Conservation (phyloP, 2,888 invertebrate species). For the Cryptocheilus praepositus region DNA sequence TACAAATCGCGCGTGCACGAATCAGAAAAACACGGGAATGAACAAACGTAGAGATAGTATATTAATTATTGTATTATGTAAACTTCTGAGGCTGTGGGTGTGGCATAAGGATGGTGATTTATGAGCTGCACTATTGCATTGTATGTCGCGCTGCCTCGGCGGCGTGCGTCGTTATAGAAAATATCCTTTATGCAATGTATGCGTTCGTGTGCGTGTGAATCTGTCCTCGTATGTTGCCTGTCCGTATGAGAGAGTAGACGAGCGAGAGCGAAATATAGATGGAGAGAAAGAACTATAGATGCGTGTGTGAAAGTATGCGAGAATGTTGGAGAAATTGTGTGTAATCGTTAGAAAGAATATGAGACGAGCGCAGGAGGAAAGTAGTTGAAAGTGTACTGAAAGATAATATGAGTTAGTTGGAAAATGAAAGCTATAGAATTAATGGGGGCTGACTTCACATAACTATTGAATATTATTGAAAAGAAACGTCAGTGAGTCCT, state of each 20-base stretch:
- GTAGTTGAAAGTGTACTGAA: constrained; percentile 1
- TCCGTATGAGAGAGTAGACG: constrained; percentile 7
- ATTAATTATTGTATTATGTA: constrained; percentile 50
- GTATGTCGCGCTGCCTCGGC: constrained; percentile 1
- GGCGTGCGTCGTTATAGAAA: background rate
- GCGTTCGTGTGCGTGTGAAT: constrained; percentile 7
- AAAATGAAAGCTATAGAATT: background rate
- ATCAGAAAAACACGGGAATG: background rate
- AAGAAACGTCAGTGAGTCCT: background rate
- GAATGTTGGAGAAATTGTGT: background rate
- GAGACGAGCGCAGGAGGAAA: background rate
- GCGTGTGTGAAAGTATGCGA: background rate
- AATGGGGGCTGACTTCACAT: no score
- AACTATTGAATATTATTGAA: constrained; percentile 1
- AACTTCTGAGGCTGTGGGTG: constrained; percentile 67
- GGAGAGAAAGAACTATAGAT: constrained; percentile 3
- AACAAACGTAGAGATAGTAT: constrained; percentile 14
- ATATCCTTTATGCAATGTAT: constrained; percentile 8
- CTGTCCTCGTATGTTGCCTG: no score
- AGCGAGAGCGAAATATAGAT: constrained; percentile 13
- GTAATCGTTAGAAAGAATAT: background rate
- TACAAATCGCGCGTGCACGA: background rate
- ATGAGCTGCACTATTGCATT: constrained; percentile 41
- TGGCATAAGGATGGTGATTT: constrained; percentile 53
- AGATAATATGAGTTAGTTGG: background rate